These are phyloP conservation scores for Pholis gunnellus DNA, from an alignment of 2,113 vertebrate genomes.

Conservation along the genomic window DNA sequence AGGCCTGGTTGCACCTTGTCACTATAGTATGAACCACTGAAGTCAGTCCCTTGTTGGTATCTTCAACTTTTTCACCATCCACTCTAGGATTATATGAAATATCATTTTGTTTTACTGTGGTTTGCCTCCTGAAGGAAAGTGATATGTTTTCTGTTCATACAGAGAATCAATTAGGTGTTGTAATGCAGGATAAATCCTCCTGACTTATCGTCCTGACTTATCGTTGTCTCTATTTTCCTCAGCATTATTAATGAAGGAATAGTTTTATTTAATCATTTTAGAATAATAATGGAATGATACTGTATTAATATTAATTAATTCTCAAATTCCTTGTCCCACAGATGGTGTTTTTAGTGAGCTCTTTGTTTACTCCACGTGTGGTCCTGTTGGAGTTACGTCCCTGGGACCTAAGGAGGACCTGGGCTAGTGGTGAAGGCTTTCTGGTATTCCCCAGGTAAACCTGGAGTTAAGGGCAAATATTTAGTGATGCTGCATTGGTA, in stretches of 20 bases:
- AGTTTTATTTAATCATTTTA: background rate
- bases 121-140: slow-evolving; percentile 54
- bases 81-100: background rate
- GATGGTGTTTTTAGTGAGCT: slow-evolving; percentile 86
- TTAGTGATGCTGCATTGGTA: background rate
- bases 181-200: background rate
- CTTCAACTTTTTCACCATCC: background rate
- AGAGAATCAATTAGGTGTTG: slow-evolving; percentile 27
- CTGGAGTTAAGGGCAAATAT: background rate
- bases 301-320: background rate
- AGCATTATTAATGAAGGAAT: background rate
- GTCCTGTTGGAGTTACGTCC: slow-evolving; percentile 82
- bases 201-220: background rate
- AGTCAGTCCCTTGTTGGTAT: background rate
- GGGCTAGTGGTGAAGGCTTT: slow-evolving; percentile 52
- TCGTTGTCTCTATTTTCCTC: background rate
- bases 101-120: background rate
- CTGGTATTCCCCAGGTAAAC: slow-evolving; percentile 87
- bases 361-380: slow-evolving; percentile 84
- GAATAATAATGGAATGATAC: background rate
- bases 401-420: slow-evolving; percentile 42
- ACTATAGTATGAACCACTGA: background rate
- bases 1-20: background rate
- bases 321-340: slow-evolving; percentile 56
- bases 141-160: background rate